Percentiles rank a stretch among this genome's conserved stretches.
Conservation (phyloP, 2,888 invertebrate genomes). For the Apantesis nais region DNA sequence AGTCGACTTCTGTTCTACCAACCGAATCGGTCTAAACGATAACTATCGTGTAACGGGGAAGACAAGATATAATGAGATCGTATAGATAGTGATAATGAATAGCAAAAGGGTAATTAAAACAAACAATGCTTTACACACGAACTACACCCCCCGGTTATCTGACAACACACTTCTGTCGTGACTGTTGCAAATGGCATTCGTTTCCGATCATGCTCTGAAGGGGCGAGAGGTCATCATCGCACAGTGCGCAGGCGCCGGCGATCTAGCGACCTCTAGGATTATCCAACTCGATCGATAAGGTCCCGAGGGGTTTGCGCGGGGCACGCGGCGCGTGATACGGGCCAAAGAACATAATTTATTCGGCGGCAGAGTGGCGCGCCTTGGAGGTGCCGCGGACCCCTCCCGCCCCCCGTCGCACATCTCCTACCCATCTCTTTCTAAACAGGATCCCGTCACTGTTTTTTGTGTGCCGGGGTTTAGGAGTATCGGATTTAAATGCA, state of each 20-base stretch:
- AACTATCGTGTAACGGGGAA: conserved; percentile 35
- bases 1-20: conserved; percentile 43
- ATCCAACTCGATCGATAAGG: conserved; percentile 79
- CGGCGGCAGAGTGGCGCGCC: conserved; percentile 84
- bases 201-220: conserved; percentile 56
- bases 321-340: conserved; percentile 57
- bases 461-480: conserved; percentile 74
- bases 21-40: conserved; percentile 47
- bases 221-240: conserved; percentile 68
- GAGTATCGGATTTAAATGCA: conserved; percentile 78
- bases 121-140: conserved; percentile 33
- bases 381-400: conserved; percentile 71
- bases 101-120: conserved; percentile 44
- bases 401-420: conserved; percentile 50
- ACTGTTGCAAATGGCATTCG: conserved; percentile 73
- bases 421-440: conserved; percentile 52
- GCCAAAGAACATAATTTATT: conserved; percentile 80
- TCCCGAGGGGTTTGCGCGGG: conserved; percentile 53
- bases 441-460: conserved; percentile 72
- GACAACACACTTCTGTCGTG: conserved; percentile 60
- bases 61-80: conserved; percentile 29
- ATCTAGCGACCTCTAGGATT: conserved; percentile 79
- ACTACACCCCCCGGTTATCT: conserved; percentile 53
- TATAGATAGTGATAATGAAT: conserved; percentile 27
- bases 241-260: conserved; percentile 64